Evolutionary conservation across 1,140 invertebrate genomes (phyloP).

Genomic region (Temnothorax nylanderi): DNA sequence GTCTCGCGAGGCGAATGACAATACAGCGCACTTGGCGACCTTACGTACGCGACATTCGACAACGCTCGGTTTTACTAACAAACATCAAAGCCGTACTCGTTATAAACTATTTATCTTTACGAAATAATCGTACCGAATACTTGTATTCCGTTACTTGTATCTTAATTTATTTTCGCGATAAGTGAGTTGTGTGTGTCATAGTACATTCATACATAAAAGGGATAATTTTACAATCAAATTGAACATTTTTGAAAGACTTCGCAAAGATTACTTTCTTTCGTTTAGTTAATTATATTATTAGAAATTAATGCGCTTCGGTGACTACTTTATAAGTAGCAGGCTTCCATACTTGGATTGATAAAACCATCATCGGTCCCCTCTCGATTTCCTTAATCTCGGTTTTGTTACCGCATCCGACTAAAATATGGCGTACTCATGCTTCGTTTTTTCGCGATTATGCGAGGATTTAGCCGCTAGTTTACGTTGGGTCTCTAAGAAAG

Average conservation of each 20-base stretch:
- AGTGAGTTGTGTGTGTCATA: too few species aligned
- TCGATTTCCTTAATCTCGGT: slow-evolving; percentile 58
- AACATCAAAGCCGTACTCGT: not conserved
- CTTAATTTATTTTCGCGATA: too few species aligned
- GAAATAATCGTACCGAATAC: not conserved
- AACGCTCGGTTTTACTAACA: not conserved
- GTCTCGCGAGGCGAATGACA: not conserved
- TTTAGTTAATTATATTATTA: not conserved
- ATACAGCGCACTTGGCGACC: not conserved
- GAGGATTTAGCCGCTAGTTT: slow-evolving; percentile 62
- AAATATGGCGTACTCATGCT: not conserved
- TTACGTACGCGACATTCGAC: not conserved
- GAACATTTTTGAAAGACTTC: not conserved
- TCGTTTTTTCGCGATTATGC: slow-evolving; percentile 29
- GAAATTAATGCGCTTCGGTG: not conserved
- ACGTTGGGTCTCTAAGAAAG: slow-evolving; percentile 46
- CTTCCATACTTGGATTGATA: not conserved
- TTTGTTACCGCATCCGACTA: slow-evolving; percentile 64
- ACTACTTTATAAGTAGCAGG: not conserved
- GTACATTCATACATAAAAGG: too few species aligned
- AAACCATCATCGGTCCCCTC: slow-evolving; percentile 36
- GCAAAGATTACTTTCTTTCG: not conserved
- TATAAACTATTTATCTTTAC: not conserved
- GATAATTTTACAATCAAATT: not conserved
- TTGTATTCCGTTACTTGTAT: not conserved